Evolutionary conservation across 1,140 invertebrate genomes (phyloP).

Genomic region (Neodiprion lecontei): DNA sequence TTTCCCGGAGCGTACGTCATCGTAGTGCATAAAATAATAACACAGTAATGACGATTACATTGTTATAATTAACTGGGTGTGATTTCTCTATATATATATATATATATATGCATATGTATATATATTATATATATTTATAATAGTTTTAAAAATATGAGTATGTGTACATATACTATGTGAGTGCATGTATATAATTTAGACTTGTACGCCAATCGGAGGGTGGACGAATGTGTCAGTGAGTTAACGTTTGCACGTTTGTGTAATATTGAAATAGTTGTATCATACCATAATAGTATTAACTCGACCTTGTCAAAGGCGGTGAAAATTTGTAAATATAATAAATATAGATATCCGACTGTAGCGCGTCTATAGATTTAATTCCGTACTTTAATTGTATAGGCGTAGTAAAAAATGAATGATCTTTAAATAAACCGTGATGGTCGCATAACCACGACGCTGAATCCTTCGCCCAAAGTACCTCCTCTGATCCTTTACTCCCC

Average conservation of each 20-base stretch:
- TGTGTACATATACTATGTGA: not conserved
- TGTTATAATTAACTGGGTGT: slow-evolving; percentile 26
- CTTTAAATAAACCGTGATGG: slow-evolving; percentile 48
- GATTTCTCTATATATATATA: not conserved
- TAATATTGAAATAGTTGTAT: slow-evolving; percentile 27
- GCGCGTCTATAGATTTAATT: slow-evolving; percentile 36
- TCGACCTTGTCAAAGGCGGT: slow-evolving; percentile 25
- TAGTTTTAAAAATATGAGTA: not conserved
- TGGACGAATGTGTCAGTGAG: slow-evolving; percentile 20
- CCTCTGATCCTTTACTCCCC: too few species aligned
- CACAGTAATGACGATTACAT: not conserved
- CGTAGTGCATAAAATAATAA: too few species aligned
- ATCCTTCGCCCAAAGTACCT: too few species aligned
- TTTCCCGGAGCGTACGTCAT: too few species aligned
- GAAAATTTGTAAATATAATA: slow-evolving; percentile 20
- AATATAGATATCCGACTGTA: slow-evolving; percentile 38
- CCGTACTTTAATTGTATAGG: slow-evolving; percentile 44
- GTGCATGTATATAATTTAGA: slow-evolving; percentile 13
- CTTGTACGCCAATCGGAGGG: not conserved
- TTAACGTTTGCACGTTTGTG: slow-evolving; percentile 15
- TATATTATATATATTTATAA: not conserved
- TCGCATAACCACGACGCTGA: too few species aligned
- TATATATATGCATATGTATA: slow-evolving; percentile 5
- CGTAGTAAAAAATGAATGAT: slow-evolving; percentile 48
- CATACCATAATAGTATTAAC: slow-evolving; percentile 51